Evolutionary conservation across 2,888 invertebrate genomes (phyloP).

Genomic region (Choristoneura rosaceana): DNA sequence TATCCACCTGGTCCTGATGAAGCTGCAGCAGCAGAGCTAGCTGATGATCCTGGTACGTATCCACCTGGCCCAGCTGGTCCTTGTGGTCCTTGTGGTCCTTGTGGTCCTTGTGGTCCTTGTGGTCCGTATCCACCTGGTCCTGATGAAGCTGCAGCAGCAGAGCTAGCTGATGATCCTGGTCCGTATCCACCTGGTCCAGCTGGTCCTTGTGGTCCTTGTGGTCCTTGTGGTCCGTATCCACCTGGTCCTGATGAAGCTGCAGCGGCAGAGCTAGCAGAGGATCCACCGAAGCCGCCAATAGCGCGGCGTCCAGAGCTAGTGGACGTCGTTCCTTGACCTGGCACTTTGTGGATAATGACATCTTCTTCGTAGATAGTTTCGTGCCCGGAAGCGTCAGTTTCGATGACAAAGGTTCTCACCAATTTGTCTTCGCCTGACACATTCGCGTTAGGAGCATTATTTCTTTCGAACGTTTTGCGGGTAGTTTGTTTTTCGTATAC

Average conservation of each 20-base stretch:
- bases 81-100: slow-evolving; percentile 23
- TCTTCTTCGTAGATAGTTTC: slow-evolving; percentile 65
- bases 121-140: slow-evolving; percentile 17
- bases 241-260: slow-evolving; percentile 4
- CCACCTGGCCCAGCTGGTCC: slow-evolving; percentile 1
- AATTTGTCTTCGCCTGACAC: slow-evolving; percentile 53
- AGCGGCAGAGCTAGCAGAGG: slow-evolving; percentile 6
- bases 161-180: slow-evolving; percentile 35
- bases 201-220: slow-evolving; percentile 2
- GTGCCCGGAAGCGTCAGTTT: slow-evolving; percentile 57
- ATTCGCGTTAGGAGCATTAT: slow-evolving; percentile 38
- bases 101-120: slow-evolving; percentile 16
- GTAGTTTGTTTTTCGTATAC: slow-evolving; percentile 51
- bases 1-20: neutral
- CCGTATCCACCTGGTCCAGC: slow-evolving; percentile 23
- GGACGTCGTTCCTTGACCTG: slow-evolving; percentile 37
- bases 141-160: slow-evolving; percentile 22
- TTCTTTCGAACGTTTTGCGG: slow-evolving; percentile 51
- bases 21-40: neutral
- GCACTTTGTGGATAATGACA: slow-evolving; percentile 55
- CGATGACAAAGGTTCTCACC: slow-evolving; percentile 54
- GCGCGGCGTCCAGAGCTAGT: slow-evolving; percentile 27
- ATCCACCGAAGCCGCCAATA: slow-evolving; percentile 19
- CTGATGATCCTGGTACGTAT: slow-evolving; percentile 13
- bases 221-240: neutral